Evolutionary conservation across 1,140 invertebrate genomes (phyloP).

Genomic region (Pemphigus obesinymphae): DNA sequence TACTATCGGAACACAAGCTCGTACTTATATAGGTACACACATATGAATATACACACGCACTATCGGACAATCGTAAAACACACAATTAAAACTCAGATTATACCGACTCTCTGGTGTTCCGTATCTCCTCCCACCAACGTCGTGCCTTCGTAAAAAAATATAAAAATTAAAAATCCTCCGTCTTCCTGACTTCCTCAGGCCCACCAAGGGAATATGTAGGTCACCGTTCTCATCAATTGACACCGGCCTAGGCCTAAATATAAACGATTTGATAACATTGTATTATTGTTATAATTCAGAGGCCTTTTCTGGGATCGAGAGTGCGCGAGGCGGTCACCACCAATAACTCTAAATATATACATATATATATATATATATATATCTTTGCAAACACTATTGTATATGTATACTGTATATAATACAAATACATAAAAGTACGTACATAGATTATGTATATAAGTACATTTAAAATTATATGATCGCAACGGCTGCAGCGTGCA

Average conservation of each 20-base stretch:
- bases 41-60: too few species aligned
- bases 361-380: too few species aligned
- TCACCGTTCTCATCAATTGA: slow-evolving; percentile 34
- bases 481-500: too few species aligned
- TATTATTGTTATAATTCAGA: slow-evolving; percentile 26
- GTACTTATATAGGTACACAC: background rate
- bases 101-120: background rate
- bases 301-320: slow-evolving; percentile 26
- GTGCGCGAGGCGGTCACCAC: too few species aligned
- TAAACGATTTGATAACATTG: slow-evolving; percentile 18
- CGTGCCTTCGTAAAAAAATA: background rate
- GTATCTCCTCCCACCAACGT: background rate
- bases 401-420: too few species aligned
- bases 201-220: background rate
- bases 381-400: too few species aligned
- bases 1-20: background rate
- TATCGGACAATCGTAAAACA: slow-evolving; percentile 1
- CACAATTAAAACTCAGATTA: slow-evolving; percentile 23
- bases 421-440: too few species aligned
- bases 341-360: too few species aligned
- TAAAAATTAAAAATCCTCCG: background rate
- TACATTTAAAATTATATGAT: too few species aligned
- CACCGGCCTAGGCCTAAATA: background rate
- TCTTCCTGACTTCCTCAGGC: slow-evolving; percentile 8
- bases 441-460: too few species aligned